These are phyloP conservation scores for Lepus americanus DNA, from an alignment of 2,113 vertebrate species.

Conservation along the genomic window DNA sequence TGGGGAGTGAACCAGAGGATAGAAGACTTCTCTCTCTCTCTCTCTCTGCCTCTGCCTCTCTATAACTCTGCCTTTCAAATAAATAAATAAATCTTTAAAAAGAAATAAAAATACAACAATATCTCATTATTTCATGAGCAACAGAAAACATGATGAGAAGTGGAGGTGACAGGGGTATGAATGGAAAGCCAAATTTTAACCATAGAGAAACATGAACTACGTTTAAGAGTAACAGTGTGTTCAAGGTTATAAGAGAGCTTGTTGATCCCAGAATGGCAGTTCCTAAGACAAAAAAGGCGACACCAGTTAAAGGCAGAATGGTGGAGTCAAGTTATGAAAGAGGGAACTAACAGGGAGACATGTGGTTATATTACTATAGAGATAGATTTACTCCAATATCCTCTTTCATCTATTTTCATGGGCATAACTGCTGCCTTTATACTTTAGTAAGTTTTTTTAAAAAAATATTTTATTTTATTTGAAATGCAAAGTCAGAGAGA, in stretches of 20 bases:
- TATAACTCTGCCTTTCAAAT: too few species aligned
- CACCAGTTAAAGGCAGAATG: not conserved
- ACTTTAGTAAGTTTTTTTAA: not conserved
- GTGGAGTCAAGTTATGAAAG: not conserved
- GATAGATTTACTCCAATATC: not conserved
- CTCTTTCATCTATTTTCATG: not conserved
- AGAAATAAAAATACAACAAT: not conserved
- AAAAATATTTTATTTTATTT: too few species aligned
- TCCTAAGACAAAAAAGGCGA: not conserved
- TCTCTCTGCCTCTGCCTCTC: too few species aligned
- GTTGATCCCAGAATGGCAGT: not conserved
- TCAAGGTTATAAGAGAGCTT: not conserved
- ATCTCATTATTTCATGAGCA: not conserved
- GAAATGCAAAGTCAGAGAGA: too few species aligned
- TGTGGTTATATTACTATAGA: not conserved
- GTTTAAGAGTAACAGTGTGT: not conserved
- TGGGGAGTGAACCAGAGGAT: too few species aligned
- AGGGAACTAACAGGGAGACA: not conserved
- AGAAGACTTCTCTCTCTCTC: too few species aligned
- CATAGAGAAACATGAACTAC: not conserved
- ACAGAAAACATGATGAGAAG: not conserved
- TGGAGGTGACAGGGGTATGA: not conserved
- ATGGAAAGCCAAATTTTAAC: not conserved
- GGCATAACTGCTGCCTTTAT: not conserved
- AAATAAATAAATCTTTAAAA: too few species aligned